These are phyloP conservation scores for Therioaphis trifolii DNA, from an alignment of 2,888 invertebrate species.

Conservation along the genomic window DNA sequence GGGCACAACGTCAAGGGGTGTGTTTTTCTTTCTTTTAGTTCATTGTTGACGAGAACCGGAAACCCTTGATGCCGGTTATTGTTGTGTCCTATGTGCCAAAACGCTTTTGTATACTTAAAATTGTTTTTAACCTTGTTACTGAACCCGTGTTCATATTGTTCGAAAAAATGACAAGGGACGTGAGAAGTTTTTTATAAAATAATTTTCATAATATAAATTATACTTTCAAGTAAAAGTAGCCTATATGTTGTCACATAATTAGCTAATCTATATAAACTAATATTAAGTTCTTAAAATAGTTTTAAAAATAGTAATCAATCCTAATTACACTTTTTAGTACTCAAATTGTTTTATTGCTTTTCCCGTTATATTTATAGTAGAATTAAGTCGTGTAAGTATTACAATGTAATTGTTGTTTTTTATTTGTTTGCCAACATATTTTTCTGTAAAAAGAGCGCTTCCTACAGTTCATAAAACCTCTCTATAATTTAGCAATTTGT, in stretches of 20 bases:
- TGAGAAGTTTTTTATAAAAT: conserved; percentile 34
- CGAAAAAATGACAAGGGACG: conserved; percentile 35
- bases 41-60: conserved; percentile 61
- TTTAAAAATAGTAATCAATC: too few relatives aligned
- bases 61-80: conserved; percentile 61
- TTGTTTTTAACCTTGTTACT: conserved; percentile 61
- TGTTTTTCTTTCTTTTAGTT: conserved; percentile 48
- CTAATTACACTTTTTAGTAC: too few relatives aligned
- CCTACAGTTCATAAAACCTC: too few relatives aligned
- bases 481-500: too few relatives aligned
- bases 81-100: conserved; percentile 47
- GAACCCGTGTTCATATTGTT: conserved; percentile 50
- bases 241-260: not conserved
- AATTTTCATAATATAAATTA: conserved; percentile 19
- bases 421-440: too few relatives aligned
- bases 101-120: conserved; percentile 56
- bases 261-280: not conserved
- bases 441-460: too few relatives aligned
- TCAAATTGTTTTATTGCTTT: too few relatives aligned
- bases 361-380: too few relatives aligned
- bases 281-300: not conserved
- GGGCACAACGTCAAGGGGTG: conserved; percentile 62
- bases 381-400: too few relatives aligned
- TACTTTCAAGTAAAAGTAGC: not conserved
- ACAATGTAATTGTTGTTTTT: too few relatives aligned